Evolutionary conservation across 2,797 vertebrate species (phyloP), one percentile per base, ranked within the genome.

Genomic region (Numenius phaeopus): DNA sequence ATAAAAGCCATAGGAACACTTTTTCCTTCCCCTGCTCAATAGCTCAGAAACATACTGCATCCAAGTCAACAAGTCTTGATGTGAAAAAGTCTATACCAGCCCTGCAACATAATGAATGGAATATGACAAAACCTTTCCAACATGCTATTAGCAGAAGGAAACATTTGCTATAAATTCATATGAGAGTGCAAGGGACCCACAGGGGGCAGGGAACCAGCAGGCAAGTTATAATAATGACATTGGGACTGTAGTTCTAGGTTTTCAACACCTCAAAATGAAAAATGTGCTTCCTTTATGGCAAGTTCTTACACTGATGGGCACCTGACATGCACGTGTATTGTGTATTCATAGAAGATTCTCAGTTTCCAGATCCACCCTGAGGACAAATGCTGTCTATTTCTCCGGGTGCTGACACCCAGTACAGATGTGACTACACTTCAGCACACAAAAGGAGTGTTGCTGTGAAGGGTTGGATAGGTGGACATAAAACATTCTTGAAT

Each of bases 1-100:
- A 70, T 65, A 89, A 92, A 92, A 93, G 52, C n/a, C 42, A 57
- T 30, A 62, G 65, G 32, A 91, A 71, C 21, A 30, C 3, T 27
- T 9, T 22, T 22, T n/a, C 3, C 1, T 1, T 3, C 49, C 26
- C 24, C 44, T 49, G 2, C 37, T 59, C 22, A 57, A 32, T 14
- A 89, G 26, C 32, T 76, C 12, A 29, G 62, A 72, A 78, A 59
- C 11, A 65, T 37, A 55, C 32, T 65, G n/a, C 50, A 90, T 46
- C 59, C 37, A 69, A 64, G 37, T 18, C 40, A 69, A 62, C 39
- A 49, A 72, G 21, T 42, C 62, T 49, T 26, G 17, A 58, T 29
- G 24, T 23, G 16, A 52, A 83, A 52, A 50, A 62, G 10, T 42
- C 65, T 81, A 7, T 14, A 55, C 17, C 54, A 67, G 32, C 23